phyloP scores from a whole-genome alignment of 2,888 invertebrate genomes.

The Diarsia brunnea region DNA sequence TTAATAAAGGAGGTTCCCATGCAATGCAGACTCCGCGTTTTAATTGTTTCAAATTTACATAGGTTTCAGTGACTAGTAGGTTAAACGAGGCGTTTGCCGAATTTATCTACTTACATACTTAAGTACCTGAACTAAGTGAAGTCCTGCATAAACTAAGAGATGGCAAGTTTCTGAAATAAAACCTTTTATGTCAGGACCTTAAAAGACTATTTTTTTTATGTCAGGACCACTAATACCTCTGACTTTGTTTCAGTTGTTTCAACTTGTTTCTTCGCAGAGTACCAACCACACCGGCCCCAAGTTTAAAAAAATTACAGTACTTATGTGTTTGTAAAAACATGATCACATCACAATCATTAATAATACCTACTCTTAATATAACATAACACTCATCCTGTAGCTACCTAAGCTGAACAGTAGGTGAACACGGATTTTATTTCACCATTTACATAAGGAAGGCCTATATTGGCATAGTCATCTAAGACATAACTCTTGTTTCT shows the following conservation, averaged over 20 bases:
- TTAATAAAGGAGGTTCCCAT: constrained; percentile 6
- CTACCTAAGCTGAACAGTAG: not conserved
- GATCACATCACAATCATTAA: no score
- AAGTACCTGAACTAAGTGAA: not conserved
- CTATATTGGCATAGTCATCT: not conserved
- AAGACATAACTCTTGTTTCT: not conserved
- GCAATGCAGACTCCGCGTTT: not conserved
- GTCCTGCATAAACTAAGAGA: not conserved
- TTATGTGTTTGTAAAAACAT: no score
- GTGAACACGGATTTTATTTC: not conserved
- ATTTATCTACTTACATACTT: not conserved
- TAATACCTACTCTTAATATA: no score
- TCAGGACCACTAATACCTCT: no score
- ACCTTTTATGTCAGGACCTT: no score
- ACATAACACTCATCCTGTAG: not conserved
- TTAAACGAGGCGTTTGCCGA: not conserved
- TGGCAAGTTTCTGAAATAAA: no score
- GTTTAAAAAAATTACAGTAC: no score
- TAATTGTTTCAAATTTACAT: constrained; percentile 5
- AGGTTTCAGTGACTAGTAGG: no score
- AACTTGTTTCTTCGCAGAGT: no score
- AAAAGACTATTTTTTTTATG: no score
- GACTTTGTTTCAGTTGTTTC: no score
- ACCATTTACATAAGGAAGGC: not conserved
- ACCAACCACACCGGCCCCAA: no score